Evolutionary conservation across 1,140 invertebrate genomes (phyloP).

Genomic region (Saxidomus purpurata): DNA sequence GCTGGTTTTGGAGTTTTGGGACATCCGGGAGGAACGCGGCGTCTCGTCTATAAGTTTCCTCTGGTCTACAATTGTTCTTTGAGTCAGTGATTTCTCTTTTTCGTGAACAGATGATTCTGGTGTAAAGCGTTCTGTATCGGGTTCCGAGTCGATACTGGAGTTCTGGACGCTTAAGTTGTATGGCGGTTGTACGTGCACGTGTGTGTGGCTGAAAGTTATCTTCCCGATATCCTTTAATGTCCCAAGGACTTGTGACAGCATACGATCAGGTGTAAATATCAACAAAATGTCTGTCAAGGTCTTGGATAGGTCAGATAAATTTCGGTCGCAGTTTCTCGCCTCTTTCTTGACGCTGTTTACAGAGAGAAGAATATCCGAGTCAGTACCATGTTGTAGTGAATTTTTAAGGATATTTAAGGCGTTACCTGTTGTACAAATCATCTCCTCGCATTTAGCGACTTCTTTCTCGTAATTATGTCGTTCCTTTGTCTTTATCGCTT

Average conservation of each 20-base stretch:
- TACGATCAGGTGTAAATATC: constrained; percentile 67
- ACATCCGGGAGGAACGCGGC: constrained; percentile 58
- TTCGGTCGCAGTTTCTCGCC: constrained; percentile 62
- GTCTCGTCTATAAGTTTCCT: constrained; percentile 36
- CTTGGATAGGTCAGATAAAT: constrained; percentile 59
- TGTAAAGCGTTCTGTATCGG: constrained; percentile 10
- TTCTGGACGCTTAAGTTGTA: constrained; percentile 61
- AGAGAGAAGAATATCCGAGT: constrained; percentile 69
- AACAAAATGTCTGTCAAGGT: constrained; percentile 62
- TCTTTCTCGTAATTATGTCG: constrained; percentile 67
- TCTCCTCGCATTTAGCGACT: constrained; percentile 68
- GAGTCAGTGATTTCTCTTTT: constrained; percentile 39
- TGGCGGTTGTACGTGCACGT: constrained; percentile 68
- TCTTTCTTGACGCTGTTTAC: constrained; percentile 71
- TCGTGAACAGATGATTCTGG: constrained; percentile 36
- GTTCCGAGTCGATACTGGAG: constrained; percentile 40
- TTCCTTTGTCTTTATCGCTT: constrained; percentile 59
- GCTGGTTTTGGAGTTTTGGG: constrained; percentile 34
- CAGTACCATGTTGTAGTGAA: constrained; percentile 68
- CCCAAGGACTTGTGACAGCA: constrained; percentile 54
- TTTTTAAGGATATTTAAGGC: constrained; percentile 67
- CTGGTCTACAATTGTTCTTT: neutral
- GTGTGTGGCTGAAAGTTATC: constrained; percentile 61
- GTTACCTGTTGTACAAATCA: constrained; percentile 69
- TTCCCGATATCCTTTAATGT: constrained; percentile 67